Base-by-base conservation (phyloP, 2,888 invertebrate species). In the Himalopsyche kuldschensis region DNA sequence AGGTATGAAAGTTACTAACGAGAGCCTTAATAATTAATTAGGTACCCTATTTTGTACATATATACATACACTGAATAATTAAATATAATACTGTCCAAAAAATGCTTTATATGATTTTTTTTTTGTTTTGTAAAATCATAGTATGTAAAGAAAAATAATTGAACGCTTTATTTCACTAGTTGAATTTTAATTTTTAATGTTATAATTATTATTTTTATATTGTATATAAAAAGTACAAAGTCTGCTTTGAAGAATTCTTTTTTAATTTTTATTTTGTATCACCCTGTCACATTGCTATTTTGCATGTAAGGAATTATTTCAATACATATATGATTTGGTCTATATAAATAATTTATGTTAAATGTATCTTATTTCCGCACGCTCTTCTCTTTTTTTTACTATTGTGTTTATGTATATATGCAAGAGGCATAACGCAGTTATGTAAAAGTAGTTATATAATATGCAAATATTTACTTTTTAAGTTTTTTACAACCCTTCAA, bases 391-490 rank as follows among this genome's bases (percentile, higher is more conserved):
- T 76, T 24, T 46, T n/a, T 46, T 15, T 78, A 17, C 24, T 78
- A 78, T 78, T 78, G 69, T 69, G 69, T 78, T 76, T 48, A 81
- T 84, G 79, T 69, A 84, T 81, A 79, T 79, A 75, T 82, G 69
- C 69, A 69, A 69, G 30, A 69, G 20, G 69, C 69, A 69, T 69
- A 69, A 69, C 69, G 30, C 27, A 24, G 27, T 69, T 69, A 69
- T 69, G 27, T 27, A 69, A 27, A 27, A 30, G 69, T 69, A 27
- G 31, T 32, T 76, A 81, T 83, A 81, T 82, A 77, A 80, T 84
- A 84, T 85, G 85, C 82, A 85, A 84, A 84, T 85, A 84, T 84
- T 84, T 82, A 84, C 77, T 48, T 75, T 69, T 75, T 55, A 80
- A 63, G 41, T 79, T 76, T 79, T 84, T 76, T 75, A 35, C 35